Evolutionary conservation across 2,888 invertebrate species (phyloP), one percentile per base, ranked within the genome.

Genomic region (Tanypteryx hageni): DNA sequence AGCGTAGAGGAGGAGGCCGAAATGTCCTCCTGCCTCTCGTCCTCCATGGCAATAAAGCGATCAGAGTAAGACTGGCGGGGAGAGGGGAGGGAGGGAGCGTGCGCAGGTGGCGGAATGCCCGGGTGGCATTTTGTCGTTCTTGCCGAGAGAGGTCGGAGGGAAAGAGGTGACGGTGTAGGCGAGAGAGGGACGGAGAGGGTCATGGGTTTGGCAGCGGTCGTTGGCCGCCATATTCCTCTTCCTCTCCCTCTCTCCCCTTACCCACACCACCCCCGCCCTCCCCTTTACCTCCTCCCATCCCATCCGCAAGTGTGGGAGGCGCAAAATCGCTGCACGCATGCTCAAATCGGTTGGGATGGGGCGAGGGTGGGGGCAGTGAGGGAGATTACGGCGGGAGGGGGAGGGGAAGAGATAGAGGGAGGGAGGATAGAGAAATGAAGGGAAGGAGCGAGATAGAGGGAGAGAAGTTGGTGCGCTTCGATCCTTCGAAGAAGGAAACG

Each of bases 11-110:
- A 27, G 68, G n/a, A 68, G 22, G 64, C n/a, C n/a, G 68, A 11
- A 76, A 56, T 22, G 22, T n/a, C 76, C n/a, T 44, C 83, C 83
- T 56, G 16, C 31, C 83, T 10, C 57, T 44, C 22, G 18, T 85
- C 85, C 89, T 89, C 59, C 89, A 31, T 64, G 59, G 89, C 89
- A 89, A 89, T 64, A 89, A 89, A 89, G 89, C 61, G 27, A 89
- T 89, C 89, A 89, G 89, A 44, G 85, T 59, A 22, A 57, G 58
- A 58, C 57, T 56, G 84, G 27, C 13, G 18, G 76, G 76, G 18
- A 16, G 83, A 56, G 83, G 18, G 44, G 83, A 56, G 5, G 27
- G 83, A 83, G 56, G 18, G 56, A 44, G 44, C 44, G 44, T 44
- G 22, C 76, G 64, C 89, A 64, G 89, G 89, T 89, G 89, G 86